These are phyloP conservation scores for Coenonympha glycerion DNA, from an alignment of 2,888 invertebrate species.

Conservation along the genomic window DNA sequence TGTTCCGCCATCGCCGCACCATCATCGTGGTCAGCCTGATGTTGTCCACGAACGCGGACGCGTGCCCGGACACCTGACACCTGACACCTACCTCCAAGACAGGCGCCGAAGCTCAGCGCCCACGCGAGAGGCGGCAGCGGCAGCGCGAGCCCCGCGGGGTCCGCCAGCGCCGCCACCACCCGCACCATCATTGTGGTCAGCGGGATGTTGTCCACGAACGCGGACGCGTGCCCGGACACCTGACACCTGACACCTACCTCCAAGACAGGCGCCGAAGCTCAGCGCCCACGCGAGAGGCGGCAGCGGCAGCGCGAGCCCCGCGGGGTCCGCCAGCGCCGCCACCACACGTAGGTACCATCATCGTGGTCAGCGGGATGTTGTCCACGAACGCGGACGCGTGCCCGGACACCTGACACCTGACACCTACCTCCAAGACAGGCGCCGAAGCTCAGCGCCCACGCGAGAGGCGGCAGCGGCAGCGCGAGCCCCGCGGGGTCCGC, in stretches of 20 bases:
- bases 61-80: no score
- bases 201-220: no score
- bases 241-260: no score
- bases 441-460: no score
- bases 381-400: constrained; percentile 90
- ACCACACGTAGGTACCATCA: constrained; percentile 94
- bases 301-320: constrained; percentile 79
- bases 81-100: constrained; percentile 53
- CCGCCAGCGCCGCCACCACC: constrained; percentile 79
- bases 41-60: no score
- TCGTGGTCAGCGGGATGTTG: constrained; percentile 91
- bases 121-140: constrained; percentile 87
- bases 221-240: no score
- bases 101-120: constrained; percentile 90
- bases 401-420: constrained; percentile 88
- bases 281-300: constrained; percentile 89
- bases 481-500: no score
- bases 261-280: constrained; percentile 86
- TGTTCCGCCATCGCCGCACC: no score
- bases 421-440: no score
- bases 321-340: constrained; percentile 79
- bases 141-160: constrained; percentile 77
- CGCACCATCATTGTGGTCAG: no score
- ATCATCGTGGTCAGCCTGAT: no score
- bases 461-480: no score